Percentiles rank a stretch among this genome's conserved stretches.
phyloP scores from a whole-genome alignment of 2,113 vertebrate species.

The Saimiri boliviensis region DNA sequence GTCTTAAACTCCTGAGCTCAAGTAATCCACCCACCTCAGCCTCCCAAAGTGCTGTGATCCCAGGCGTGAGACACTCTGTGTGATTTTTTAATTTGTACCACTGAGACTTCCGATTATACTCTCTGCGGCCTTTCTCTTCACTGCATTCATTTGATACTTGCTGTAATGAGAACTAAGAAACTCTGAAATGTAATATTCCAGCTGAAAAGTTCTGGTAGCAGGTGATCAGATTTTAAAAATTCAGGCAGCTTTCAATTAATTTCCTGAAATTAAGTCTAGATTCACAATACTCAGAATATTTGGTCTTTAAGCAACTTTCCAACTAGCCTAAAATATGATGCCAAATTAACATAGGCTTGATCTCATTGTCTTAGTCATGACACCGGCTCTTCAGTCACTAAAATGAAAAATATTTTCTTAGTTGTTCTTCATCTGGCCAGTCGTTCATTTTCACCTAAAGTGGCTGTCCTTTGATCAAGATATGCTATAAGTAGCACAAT shows the following conservation, averaged over 20 bases:
- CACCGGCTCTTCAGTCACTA: not conserved
- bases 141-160: not conserved
- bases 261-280: not conserved
- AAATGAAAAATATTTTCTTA: not conserved
- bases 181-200: not conserved
- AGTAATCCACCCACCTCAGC: too few species aligned
- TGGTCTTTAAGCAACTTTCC: not conserved
- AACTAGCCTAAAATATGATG: not conserved
- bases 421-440: not conserved
- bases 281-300: not conserved
- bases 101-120: not conserved
- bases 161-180: conserved; percentile 7
- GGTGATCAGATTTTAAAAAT: not conserved
- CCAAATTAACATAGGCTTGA: not conserved
- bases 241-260: not conserved
- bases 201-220: not conserved
- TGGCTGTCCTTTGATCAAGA: not conserved
- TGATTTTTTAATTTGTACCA: not conserved
- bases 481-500: not conserved
- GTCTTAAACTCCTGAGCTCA: too few species aligned
- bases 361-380: not conserved
- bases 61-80: not conserved
- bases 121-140: not conserved
- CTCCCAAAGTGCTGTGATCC: too few species aligned
- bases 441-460: not conserved